phyloP scores from a whole-genome alignment of 1,140 invertebrate genomes.

The Oppia nitens region DNA sequence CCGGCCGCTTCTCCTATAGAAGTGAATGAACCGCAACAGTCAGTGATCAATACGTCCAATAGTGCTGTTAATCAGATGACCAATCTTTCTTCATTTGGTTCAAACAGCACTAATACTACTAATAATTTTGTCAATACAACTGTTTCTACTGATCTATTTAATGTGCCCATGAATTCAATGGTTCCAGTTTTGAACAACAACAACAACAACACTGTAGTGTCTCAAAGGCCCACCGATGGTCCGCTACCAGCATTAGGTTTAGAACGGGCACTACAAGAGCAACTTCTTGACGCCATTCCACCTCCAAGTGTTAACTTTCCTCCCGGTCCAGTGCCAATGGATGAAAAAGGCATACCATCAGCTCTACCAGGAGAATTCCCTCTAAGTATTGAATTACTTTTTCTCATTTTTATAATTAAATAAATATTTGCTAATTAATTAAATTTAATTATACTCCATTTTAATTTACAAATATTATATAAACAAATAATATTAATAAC shows the following conservation, averaged over 20 bases:
- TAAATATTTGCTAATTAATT: too few relatives aligned
- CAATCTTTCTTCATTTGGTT: background rate
- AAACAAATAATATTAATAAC: too few relatives aligned
- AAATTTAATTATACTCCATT: too few relatives aligned
- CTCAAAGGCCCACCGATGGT: background rate
- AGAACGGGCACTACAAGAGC: background rate
- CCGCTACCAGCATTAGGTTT: background rate
- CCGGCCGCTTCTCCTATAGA: background rate
- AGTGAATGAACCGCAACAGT: background rate
- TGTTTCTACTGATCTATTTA: background rate
- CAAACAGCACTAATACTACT: background rate
- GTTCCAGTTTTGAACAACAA: background rate
- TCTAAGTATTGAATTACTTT: background rate
- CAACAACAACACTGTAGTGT: background rate
- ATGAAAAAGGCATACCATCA: background rate
- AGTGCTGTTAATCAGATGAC: background rate
- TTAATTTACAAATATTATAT: too few relatives aligned
- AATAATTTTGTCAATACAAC: background rate
- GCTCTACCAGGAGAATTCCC: background rate
- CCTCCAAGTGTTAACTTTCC: background rate
- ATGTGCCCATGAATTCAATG: background rate
- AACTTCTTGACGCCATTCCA: background rate
- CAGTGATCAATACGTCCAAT: background rate
- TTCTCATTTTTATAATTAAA: too few relatives aligned
- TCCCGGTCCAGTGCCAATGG: background rate